Conservation (phyloP, 2,888 invertebrate genomes). For the Drosophila subsilvestris region DNA sequence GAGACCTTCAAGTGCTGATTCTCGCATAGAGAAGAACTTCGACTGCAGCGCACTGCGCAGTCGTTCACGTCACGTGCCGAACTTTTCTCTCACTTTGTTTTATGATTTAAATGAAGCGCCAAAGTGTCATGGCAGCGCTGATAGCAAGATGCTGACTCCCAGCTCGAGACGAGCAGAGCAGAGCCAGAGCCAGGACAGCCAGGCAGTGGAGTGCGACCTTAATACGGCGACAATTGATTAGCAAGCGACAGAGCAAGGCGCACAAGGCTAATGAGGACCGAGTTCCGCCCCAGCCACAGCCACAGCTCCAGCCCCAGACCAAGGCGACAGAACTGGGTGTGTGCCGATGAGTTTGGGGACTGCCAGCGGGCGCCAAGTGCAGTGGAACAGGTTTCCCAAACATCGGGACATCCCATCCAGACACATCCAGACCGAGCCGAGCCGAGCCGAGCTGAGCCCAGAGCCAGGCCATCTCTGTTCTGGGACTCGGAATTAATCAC, state of each 20-base stretch:
- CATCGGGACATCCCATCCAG: not conserved
- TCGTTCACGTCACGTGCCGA: not conserved
- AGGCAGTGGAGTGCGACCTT: slow-evolving; percentile 60
- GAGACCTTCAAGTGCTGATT: no score
- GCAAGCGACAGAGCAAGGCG: slow-evolving; percentile 68
- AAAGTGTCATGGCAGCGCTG: slow-evolving; percentile 63
- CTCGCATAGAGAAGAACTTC: no score
- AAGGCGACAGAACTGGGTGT: slow-evolving; percentile 43
- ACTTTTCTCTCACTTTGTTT: slow-evolving; percentile 49
- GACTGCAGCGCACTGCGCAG: slow-evolving; percentile 26
- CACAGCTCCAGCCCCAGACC: not conserved
- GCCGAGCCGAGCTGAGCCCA: no score
- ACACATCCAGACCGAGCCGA: not conserved
- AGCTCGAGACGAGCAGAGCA: not conserved
- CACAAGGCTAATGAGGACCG: slow-evolving; percentile 72
- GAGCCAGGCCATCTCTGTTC: slow-evolving; percentile 19
- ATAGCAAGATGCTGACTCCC: slow-evolving; percentile 36
- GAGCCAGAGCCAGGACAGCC: slow-evolving; percentile 4
- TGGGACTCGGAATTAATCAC: slow-evolving; percentile 71
- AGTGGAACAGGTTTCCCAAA: slow-evolving; percentile 46
- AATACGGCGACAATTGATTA: slow-evolving; percentile 76
- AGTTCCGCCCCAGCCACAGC: not conserved
- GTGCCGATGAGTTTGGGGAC: slow-evolving; percentile 6
- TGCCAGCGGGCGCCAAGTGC: slow-evolving; percentile 54
- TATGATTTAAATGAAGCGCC: slow-evolving; percentile 68